Conservation (phyloP, 2,113 vertebrate species). For the Eupsittula cactorum region DNA sequence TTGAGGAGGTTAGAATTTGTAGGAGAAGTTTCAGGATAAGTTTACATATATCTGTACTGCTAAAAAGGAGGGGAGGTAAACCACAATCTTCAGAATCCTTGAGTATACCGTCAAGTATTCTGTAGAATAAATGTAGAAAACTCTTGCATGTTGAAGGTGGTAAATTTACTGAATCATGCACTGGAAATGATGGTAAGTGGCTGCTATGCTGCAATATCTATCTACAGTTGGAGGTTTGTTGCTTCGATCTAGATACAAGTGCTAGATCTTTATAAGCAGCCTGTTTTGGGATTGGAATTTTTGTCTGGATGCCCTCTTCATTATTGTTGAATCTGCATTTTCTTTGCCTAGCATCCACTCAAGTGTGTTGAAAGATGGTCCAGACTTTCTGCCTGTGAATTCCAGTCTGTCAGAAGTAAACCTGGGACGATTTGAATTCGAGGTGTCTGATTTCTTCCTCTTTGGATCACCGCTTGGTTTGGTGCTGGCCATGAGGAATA, state of each 20-base stretch:
- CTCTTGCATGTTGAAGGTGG: neutral
- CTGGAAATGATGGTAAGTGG: neutral
- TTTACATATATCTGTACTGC: neutral
- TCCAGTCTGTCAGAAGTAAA: conserved; percentile 79
- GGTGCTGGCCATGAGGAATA: conserved; percentile 95
- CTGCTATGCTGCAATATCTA: neutral
- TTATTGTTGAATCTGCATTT: neutral
- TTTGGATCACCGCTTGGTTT: conserved; percentile 93
- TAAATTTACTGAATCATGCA: neutral
- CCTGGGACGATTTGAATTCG: conserved; percentile 90
- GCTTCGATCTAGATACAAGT: neutral
- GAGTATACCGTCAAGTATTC: neutral
- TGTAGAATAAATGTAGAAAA: neutral
- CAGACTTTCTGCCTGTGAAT: conserved; percentile 74
- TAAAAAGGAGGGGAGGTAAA: neutral
- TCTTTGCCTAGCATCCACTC: conserved; percentile 74
- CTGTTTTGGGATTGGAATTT: neutral
- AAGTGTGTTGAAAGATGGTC: conserved; percentile 84
- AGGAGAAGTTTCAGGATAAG: neutral
- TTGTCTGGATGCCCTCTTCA: neutral
- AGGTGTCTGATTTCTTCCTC: conserved; percentile 95
- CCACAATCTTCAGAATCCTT: neutral
- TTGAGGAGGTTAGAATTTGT: neutral
- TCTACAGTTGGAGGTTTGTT: neutral
- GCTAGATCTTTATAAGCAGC: neutral